phyloP scores from a whole-genome alignment of 2,113 vertebrate species.

The Neodon shergylaensis region DNA sequence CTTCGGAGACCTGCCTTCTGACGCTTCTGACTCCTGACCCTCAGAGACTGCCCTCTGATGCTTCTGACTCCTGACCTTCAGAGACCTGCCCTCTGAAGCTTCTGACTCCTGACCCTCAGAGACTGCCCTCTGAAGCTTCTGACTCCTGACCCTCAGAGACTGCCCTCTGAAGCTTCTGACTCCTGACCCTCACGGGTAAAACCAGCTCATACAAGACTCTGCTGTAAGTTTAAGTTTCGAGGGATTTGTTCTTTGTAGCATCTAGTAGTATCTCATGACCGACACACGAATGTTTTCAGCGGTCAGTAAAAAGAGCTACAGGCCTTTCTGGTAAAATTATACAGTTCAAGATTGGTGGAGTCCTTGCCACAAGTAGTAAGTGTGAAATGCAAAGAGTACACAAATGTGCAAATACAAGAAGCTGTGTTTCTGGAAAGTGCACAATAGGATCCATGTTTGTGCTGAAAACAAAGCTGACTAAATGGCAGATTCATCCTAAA shows the following conservation, averaged over 20 bases:
- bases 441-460: neutral
- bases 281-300: neutral
- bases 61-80: neutral
- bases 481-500: neutral
- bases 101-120: neutral
- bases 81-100: neutral
- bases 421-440: conserved; percentile 26
- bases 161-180: neutral
- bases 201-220: neutral
- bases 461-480: conserved; percentile 40
- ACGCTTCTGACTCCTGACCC: neutral
- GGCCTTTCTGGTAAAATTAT: conserved; percentile 22
- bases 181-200: neutral
- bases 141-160: neutral
- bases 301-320: neutral
- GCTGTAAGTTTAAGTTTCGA: conserved; percentile 20
- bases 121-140: neutral
- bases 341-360: conserved; percentile 5
- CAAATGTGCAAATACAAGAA: neutral
- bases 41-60: neutral
- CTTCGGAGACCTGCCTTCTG: neutral
- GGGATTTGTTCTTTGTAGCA: neutral
- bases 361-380: neutral
- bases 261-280: neutral
- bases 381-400: neutral